Evolutionary conservation across 1,140 invertebrate species (phyloP).

Genomic region (Drosophila athabasca): DNA sequence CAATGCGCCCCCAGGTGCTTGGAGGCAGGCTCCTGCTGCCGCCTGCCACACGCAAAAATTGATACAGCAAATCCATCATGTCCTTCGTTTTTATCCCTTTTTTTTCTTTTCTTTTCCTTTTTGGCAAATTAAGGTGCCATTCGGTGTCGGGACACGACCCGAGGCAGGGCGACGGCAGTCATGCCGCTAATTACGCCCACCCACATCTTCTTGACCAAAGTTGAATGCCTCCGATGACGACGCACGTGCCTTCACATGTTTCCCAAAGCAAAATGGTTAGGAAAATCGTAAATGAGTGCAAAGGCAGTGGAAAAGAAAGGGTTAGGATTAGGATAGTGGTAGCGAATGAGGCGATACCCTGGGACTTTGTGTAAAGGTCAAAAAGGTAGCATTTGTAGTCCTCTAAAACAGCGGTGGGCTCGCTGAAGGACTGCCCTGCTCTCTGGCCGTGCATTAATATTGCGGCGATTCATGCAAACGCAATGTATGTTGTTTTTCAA

Average conservation of each 20-base stretch:
- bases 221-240: conserved; percentile 35
- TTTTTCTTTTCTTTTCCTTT: too few relatives aligned
- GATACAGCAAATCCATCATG: conserved; percentile 63
- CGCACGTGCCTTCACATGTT: conserved; percentile 60
- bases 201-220: conserved; percentile 50
- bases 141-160: conserved; percentile 60
- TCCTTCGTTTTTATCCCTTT: background rate
- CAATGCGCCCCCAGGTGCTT: conserved; percentile 57
- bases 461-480: too few relatives aligned
- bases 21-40: conserved; percentile 14
- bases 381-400: too few relatives aligned
- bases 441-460: too few relatives aligned
- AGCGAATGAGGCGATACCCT: too few relatives aligned
- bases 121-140: conserved; percentile 68
- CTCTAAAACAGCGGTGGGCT: too few relatives aligned
- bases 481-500: too few relatives aligned
- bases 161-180: conserved; percentile 5
- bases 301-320: too few relatives aligned
- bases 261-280: conserved; percentile 40
- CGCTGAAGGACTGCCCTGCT: too few relatives aligned
- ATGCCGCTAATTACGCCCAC: conserved; percentile 63
- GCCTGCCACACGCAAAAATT: conserved; percentile 48
- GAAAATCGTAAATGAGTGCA: too few relatives aligned
- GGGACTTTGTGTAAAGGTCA: too few relatives aligned
- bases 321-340: too few relatives aligned